phyloP scores from a whole-genome alignment of 2,888 invertebrate species.

The Nomada ruficornis region DNA sequence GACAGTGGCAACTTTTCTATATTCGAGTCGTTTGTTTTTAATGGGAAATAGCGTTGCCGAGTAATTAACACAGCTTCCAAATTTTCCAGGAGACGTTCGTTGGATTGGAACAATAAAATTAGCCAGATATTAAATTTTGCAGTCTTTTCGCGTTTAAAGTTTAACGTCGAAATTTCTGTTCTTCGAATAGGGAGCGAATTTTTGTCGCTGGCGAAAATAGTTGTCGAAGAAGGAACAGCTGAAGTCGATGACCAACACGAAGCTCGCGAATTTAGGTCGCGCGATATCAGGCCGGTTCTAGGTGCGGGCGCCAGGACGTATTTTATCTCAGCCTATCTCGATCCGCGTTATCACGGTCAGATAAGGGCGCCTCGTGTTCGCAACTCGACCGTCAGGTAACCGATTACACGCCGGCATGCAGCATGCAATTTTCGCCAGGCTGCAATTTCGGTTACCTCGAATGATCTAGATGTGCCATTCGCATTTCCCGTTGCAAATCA shows the following conservation, averaged over 20 bases:
- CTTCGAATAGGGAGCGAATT: background rate
- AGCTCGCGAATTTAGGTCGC: constrained; percentile 55
- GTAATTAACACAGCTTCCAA: too few relatives aligned
- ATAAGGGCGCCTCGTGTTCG: constrained; percentile 49
- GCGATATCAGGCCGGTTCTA: constrained; percentile 41
- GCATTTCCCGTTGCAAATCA: too few relatives aligned
- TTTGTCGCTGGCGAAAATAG: background rate
- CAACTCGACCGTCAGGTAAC: constrained; percentile 40
- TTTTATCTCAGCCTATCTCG: constrained; percentile 56
- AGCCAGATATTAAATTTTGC: too few relatives aligned
- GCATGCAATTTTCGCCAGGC: constrained; percentile 4
- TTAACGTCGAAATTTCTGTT: background rate
- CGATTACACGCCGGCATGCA: constrained; percentile 13
- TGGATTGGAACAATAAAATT: background rate
- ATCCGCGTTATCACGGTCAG: constrained; percentile 62
- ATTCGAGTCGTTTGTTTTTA: background rate
- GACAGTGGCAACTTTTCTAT: background rate
- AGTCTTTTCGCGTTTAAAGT: too few relatives aligned
- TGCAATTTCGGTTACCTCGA: constrained; percentile 9
- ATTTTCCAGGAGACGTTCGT: too few relatives aligned
- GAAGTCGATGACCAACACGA: constrained; percentile 49
- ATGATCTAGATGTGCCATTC: background rate
- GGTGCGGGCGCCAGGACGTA: constrained; percentile 55
- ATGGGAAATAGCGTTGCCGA: too few relatives aligned
- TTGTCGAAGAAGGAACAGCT: background rate